Base-by-base conservation (phyloP, 2,888 invertebrate species). In the Lasius platythorax region DNA sequence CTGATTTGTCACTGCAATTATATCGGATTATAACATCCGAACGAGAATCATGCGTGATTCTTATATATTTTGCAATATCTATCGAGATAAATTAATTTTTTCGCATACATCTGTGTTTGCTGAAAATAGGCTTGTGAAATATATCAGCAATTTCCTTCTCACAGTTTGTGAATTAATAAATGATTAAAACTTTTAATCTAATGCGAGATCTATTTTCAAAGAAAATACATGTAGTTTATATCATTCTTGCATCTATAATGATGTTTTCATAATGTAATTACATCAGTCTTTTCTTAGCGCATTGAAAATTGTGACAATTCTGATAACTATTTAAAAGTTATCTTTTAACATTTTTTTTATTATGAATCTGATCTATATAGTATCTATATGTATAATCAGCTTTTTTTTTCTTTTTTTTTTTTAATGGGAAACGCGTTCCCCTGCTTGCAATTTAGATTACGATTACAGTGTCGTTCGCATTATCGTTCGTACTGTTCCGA, bases 211-310 rank as follows among this genome's bases (percentile, higher is more conserved):
- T 4, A 37, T 37, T 56, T 72, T 37, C 23, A 23, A 0, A 28
- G 23, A 2, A 56, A 28, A 40, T 40, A 28, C 37, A 40, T 15
- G 5, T 37, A 18, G 3, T 73, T 73, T 50, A 68, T n/a, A 37
- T 73, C 23, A 53, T 53, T n/a, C 5, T 53, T 56, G 23, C 9
- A 56, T 28, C 23, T 28, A 53, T 53, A 37, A 56, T 23, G 1
- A 8, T 56, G 3, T 70, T 70, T 70, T 70, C 12, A 33, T n/a
- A 33, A 70, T 53, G 3, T 53, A 70, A 15, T 72, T 53, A 72
- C 8, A 53, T 70, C 30, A 46, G 15, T 5, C 50, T 18, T 50
- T 15, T 15, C 15, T 50, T n/a, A 30, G n/a, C 12, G n/a, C 8
- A 33, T 8, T 8, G 6, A 58, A 11, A 23, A n/a, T 37, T 11